These are phyloP conservation scores for Rhinella marina DNA, from an alignment of 2,797 vertebrate genomes.

Conservation along the genomic window DNA sequence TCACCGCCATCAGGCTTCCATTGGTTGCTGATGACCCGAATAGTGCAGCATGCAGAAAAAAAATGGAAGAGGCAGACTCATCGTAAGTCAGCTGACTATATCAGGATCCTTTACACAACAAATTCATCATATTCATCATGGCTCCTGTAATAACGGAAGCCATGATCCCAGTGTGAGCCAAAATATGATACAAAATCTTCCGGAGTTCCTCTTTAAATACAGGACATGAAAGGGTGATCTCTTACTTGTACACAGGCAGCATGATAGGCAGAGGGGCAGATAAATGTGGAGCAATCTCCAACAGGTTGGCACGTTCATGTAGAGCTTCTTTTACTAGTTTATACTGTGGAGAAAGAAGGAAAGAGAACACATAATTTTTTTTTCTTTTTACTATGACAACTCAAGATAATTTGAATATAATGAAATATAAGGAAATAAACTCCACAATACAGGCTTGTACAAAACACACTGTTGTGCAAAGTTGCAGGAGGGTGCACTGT, in stretches of 20 bases:
- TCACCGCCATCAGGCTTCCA: background rate
- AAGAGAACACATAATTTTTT: background rate
- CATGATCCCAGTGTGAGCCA: background rate
- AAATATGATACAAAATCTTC: too few relatives aligned
- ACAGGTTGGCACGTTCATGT: slow-evolving; percentile 90
- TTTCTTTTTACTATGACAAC: background rate
- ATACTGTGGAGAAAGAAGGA: slow-evolving; percentile 77
- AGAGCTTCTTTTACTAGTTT: slow-evolving; percentile 97
- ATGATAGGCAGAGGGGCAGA: slow-evolving; percentile 94
- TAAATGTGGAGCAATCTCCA: slow-evolving; percentile 94
- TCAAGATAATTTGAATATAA: background rate
- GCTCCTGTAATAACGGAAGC: background rate
- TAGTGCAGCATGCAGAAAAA: background rate
- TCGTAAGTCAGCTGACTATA: background rate
- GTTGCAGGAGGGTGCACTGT: background rate
- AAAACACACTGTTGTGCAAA: background rate
- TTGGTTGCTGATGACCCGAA: background rate
- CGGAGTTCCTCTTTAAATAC: background rate
- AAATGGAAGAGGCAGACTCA: background rate
- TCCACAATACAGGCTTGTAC: background rate
- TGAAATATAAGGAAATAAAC: background rate
- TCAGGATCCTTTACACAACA: background rate
- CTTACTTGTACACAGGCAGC: slow-evolving; percentile 98
- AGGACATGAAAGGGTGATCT: background rate
- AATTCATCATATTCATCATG: background rate